These are phyloP conservation scores for Trinectes maculatus DNA, from an alignment of 2,113 vertebrate species.

Conservation along the genomic window DNA sequence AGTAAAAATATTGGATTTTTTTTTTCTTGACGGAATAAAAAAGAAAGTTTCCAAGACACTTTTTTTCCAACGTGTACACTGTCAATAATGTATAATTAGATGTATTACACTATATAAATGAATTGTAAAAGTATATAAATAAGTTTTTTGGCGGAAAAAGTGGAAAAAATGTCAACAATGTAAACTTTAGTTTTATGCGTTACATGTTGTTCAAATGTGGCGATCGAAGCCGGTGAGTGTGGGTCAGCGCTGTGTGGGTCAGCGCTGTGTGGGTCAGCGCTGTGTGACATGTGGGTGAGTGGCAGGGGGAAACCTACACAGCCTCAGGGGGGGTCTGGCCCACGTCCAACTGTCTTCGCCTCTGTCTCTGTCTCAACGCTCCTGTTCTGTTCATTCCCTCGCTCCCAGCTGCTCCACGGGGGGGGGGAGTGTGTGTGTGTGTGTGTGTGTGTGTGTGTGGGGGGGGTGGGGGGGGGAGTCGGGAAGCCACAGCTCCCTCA, in stretches of 20 bases:
- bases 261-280: constrained; percentile 23
- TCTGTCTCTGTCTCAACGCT: constrained; percentile 48
- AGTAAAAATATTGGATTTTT: constrained; percentile 29
- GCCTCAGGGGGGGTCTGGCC: constrained; percentile 55
- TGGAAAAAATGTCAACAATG: too few species aligned
- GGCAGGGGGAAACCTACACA: constrained; percentile 60
- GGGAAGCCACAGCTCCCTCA: constrained; percentile 28
- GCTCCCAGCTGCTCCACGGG: too few species aligned
- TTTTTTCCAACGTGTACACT: too few species aligned
- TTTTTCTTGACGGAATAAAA: constrained; percentile 1
- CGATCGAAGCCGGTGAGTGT: neutral
- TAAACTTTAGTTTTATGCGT: too few species aligned
- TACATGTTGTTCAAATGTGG: too few species aligned
- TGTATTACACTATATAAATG: neutral
- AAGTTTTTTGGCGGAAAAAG: too few species aligned
- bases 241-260: constrained; percentile 36
- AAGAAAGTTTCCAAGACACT: constrained; percentile 1
- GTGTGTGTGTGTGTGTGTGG: too few species aligned
- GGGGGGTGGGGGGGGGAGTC: constrained; percentile 40
- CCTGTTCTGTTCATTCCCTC: constrained; percentile 23
- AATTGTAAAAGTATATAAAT: too few species aligned
- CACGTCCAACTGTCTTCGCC: constrained; percentile 45
- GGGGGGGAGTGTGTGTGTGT: too few species aligned
- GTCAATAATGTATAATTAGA: too few species aligned
- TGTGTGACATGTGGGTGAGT: constrained; percentile 26